These are phyloP conservation scores for Platygyra sinensis DNA, from an alignment of 64 coral and sea anemone genomes.

Conservation along the genomic window DNA sequence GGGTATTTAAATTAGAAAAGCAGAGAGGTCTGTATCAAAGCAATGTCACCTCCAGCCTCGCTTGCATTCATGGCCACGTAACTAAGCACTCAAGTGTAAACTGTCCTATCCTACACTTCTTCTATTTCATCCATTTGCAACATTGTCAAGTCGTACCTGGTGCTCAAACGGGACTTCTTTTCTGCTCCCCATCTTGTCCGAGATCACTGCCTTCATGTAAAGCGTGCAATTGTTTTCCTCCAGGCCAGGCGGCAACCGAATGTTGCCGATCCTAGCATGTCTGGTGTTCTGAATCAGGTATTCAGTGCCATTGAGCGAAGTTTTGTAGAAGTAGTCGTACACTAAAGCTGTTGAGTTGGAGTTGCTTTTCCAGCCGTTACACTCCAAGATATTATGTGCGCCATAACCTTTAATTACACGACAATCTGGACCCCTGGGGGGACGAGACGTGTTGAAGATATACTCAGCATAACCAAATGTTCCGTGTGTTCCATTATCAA, in stretches of 20 bases:
- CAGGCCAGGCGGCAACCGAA: slow-evolving; percentile 2
- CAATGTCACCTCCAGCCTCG: too few relatives aligned
- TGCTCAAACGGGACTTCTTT: background rate
- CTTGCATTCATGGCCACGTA: too few relatives aligned
- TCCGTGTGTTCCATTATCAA: background rate
- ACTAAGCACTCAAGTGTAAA: too few relatives aligned
- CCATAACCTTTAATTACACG: background rate
- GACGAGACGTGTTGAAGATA: background rate
- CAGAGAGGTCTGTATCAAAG: too few relatives aligned
- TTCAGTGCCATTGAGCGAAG: background rate
- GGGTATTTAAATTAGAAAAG: too few relatives aligned
- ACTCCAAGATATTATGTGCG: slow-evolving; percentile 4
- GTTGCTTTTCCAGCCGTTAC: slow-evolving; percentile 47
- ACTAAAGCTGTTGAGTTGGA: slow-evolving; percentile 1
- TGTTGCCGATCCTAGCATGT: background rate
- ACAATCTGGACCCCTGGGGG: slow-evolving; percentile 43
- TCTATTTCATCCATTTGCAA: background rate
- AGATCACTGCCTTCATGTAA: background rate
- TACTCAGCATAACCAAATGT: slow-evolving; percentile 38
- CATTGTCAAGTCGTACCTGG: background rate
- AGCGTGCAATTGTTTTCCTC: slow-evolving; percentile 14
- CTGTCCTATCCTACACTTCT: too few relatives aligned
- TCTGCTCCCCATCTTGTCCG: background rate
- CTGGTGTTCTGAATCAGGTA: background rate
- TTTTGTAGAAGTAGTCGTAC: slow-evolving; percentile 62